A percentile compares a stretch with the other conserved stretches of the same genome.
Conservation (phyloP, 1,140 invertebrate species). For the Sinonovacula constricta region DNA sequence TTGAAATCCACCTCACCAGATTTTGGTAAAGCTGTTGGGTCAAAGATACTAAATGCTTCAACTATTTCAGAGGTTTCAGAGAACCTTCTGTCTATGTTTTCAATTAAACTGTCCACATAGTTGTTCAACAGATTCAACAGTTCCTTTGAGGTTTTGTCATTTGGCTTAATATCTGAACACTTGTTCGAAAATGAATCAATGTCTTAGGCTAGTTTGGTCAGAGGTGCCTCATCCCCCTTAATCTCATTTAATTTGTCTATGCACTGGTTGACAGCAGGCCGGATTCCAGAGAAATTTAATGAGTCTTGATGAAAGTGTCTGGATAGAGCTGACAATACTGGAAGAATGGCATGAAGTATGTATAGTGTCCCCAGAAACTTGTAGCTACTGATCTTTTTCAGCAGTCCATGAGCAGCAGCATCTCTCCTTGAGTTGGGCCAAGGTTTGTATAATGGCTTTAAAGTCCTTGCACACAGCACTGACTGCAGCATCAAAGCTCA, state of each 20-base stretch:
- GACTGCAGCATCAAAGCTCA: constrained; percentile 42
- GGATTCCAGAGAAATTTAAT: constrained; percentile 1
- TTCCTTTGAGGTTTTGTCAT: constrained; percentile 3
- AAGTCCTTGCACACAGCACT: constrained; percentile 21
- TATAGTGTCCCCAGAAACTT: constrained; percentile 7
- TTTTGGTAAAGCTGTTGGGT: constrained; percentile 2
- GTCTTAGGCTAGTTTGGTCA: not conserved
- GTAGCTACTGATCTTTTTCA: not conserved
- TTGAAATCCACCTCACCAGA: constrained; percentile 9
- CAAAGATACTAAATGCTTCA: constrained; percentile 6
- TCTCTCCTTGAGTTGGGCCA: not conserved
- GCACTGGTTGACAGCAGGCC: not conserved
- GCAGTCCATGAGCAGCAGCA: not conserved
- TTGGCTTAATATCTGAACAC: constrained; percentile 1
- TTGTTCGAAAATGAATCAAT: constrained; percentile 3
- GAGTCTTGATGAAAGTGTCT: not conserved
- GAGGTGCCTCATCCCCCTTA: not conserved
- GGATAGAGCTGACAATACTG: not conserved
- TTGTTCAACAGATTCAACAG: not conserved
- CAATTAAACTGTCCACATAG: constrained; percentile 8
- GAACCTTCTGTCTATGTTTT: constrained; percentile 16
- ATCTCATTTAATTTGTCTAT: not conserved
- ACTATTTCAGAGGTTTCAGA: not conserved
- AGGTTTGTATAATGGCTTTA: constrained; percentile 22
- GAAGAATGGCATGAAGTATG: not conserved